phyloP scores from a whole-genome alignment of 2,113 vertebrate species.

The Myotis brandtii region DNA sequence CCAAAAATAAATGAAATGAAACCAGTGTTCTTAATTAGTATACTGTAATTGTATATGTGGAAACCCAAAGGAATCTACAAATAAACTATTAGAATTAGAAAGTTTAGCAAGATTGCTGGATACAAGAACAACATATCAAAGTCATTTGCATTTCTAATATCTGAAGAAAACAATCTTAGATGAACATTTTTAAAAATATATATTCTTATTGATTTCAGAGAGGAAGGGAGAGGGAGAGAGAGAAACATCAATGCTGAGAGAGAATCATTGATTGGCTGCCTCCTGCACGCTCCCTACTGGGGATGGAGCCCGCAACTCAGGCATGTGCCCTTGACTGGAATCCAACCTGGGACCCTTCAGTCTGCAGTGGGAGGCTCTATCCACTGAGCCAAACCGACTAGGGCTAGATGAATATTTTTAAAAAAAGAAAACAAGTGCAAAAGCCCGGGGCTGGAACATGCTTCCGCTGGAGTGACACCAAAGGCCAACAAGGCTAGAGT shows the following conservation, averaged over 20 bases:
- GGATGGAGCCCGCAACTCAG: too few species aligned
- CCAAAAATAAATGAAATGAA: neutral
- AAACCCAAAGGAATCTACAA: neutral
- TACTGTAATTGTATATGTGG: neutral
- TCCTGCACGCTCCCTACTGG: too few species aligned
- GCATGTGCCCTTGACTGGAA: too few species aligned
- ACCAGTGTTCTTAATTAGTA: neutral
- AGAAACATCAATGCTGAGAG: too few species aligned
- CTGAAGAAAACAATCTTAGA: neutral
- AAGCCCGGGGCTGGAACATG: neutral
- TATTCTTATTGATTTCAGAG: too few species aligned
- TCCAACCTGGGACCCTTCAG: too few species aligned
- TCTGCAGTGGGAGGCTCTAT: too few species aligned
- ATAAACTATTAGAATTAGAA: neutral
- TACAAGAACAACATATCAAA: neutral
- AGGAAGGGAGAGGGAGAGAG: too few species aligned
- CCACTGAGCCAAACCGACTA: too few species aligned
- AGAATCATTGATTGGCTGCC: too few species aligned
- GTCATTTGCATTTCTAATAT: neutral
- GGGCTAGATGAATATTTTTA: neutral
- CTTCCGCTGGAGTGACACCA: neutral
- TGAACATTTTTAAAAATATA: neutral
- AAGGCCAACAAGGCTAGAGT: neutral
- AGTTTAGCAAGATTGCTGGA: neutral
- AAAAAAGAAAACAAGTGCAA: neutral